Conservation (phyloP, 2,797 vertebrate species). For the Eulemur rubriventer region DNA sequence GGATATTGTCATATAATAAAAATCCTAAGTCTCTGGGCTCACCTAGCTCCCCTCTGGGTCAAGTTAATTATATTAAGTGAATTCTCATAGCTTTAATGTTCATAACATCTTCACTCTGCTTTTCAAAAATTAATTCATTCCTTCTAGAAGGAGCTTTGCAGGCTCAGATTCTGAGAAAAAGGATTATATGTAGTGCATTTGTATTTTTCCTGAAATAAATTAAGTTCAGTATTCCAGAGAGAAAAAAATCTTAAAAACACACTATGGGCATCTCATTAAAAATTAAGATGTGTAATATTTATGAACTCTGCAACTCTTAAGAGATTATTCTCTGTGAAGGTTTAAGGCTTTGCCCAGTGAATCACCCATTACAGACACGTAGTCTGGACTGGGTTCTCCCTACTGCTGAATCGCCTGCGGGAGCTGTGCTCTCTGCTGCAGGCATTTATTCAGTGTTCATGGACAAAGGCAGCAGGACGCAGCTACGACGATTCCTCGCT, state of each 20-base stretch:
- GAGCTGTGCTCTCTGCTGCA: background rate
- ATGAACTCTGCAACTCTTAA: conserved; percentile 27
- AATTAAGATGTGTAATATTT: conserved; percentile 41
- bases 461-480: background rate
- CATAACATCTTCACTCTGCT: conserved; percentile 24
- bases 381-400: background rate
- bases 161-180: conserved; percentile 52
- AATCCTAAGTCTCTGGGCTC: background rate
- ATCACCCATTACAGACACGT: background rate
- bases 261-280: background rate
- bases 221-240: background rate
- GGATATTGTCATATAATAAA: background rate
- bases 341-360: conserved; percentile 42
- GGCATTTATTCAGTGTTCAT: conserved; percentile 26
- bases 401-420: background rate
- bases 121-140: conserved; percentile 67
- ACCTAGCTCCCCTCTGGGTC: background rate
- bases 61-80: background rate
- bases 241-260: background rate
- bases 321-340: conserved; percentile 54
- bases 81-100: background rate
- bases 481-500: background rate
- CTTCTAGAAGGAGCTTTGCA: conserved; percentile 54
- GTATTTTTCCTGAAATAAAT: conserved; percentile 63
- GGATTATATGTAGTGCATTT: conserved; percentile 58